A percentile compares a stretch with the other conserved stretches of the same genome.
phyloP scores from a whole-genome alignment of 2,797 vertebrate genomes.

The Sebastes nivosus region DNA sequence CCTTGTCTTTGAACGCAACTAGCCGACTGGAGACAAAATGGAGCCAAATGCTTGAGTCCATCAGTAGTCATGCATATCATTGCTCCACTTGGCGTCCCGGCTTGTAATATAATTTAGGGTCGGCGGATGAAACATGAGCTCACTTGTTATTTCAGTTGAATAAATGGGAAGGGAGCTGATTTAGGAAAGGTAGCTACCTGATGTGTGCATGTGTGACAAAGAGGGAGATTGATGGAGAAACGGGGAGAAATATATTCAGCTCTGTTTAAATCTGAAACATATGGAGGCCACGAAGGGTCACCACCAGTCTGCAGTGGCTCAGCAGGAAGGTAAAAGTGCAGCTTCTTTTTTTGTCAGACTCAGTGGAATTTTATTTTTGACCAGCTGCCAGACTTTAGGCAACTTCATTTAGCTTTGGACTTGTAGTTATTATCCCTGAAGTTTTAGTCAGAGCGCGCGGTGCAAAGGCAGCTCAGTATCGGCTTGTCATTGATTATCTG shows the following conservation, averaged over 20 bases:
- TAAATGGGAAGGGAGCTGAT: conserved; percentile 50
- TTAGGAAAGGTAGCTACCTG: conserved; percentile 58
- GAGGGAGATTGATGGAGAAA: conserved; percentile 42
- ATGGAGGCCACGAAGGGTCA: conserved; percentile 56
- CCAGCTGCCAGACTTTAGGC: conserved; percentile 20
- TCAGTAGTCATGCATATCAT: conserved; percentile 72
- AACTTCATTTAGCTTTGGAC: background rate
- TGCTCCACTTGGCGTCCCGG: conserved; percentile 67
- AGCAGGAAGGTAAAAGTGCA: conserved; percentile 19
- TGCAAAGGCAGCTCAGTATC: background rate
- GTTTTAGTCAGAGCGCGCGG: background rate
- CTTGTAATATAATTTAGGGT: conserved; percentile 43
- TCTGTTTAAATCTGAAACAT: conserved; percentile 67
- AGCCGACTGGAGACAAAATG: conserved; percentile 58
- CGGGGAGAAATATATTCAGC: conserved; percentile 22
- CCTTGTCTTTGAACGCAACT: conserved; percentile 66
- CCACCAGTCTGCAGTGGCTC: background rate
- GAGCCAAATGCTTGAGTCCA: conserved; percentile 60
- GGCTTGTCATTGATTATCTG: background rate
- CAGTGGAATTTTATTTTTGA: conserved; percentile 26
- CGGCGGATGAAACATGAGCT: conserved; percentile 62
- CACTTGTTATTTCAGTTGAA: conserved; percentile 69
- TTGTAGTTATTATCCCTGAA: background rate
- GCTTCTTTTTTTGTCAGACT: background rate
- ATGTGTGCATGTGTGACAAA: conserved; percentile 50